Evolutionary conservation across 2,888 invertebrate genomes (phyloP).

Genomic region (Caenorhabditis panamensis): DNA sequence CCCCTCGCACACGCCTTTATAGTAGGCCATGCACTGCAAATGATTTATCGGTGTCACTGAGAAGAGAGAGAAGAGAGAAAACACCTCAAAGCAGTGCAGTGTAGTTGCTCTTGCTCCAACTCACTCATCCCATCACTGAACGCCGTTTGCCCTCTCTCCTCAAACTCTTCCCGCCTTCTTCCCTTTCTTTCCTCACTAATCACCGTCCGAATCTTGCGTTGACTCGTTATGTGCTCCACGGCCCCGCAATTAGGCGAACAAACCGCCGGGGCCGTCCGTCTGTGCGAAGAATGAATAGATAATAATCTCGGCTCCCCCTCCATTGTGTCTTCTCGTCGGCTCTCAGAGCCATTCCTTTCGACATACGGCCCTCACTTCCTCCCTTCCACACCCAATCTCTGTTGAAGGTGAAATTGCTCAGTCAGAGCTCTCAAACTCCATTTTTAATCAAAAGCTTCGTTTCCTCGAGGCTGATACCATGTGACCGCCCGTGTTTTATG

Average conservation of each 20-base stretch:
- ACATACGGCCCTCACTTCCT: slow-evolving; percentile 3
- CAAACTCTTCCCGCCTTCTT: slow-evolving; percentile 1
- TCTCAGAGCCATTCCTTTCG: slow-evolving; percentile 13
- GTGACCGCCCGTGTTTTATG: slow-evolving; percentile 28
- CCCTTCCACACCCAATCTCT: background rate
- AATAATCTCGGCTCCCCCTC: slow-evolving; percentile 55
- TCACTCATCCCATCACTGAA: slow-evolving; percentile 20
- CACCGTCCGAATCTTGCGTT: slow-evolving; percentile 32
- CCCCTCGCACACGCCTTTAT: background rate
- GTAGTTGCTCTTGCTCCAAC: slow-evolving; percentile 6
- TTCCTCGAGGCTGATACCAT: slow-evolving; percentile 30
- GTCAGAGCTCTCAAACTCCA: too few species aligned
- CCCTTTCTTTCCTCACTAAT: too few species aligned
- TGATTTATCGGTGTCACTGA: slow-evolving; percentile 48
- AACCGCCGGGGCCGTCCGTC: background rate
- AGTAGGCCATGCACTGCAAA: slow-evolving; percentile 12
- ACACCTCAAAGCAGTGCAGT: background rate
- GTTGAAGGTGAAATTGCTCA: background rate
- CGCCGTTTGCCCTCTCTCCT: slow-evolving; percentile 42
- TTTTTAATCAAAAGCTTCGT: background rate
- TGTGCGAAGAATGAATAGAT: slow-evolving; percentile 57
- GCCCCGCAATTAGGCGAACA: slow-evolving; percentile 53
- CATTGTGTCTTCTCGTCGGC: slow-evolving; percentile 33
- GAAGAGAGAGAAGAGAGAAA: slow-evolving; percentile 3
- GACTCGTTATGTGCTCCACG: slow-evolving; percentile 27